Evolutionary conservation across 2,888 invertebrate species (phyloP).

Genomic region (Caenorhabditis afra): DNA sequence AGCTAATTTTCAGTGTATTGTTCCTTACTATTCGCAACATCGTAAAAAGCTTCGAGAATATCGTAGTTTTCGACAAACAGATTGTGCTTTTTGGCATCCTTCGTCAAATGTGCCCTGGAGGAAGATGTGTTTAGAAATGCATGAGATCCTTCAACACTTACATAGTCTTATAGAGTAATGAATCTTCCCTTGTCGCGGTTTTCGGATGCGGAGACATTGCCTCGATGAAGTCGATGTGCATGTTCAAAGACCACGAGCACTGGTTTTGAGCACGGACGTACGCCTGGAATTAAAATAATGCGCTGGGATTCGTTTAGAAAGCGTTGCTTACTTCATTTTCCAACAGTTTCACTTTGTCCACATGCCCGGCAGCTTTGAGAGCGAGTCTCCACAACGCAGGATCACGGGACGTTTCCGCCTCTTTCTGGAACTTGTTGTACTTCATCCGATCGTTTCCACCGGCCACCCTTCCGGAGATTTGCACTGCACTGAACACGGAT

Average conservation of each 20-base stretch:
- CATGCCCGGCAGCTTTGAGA: constrained; percentile 14
- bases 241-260: constrained; percentile 36
- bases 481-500: constrained; percentile 13
- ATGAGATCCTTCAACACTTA: background rate
- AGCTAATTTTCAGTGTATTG: too few species aligned
- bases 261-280: constrained; percentile 24
- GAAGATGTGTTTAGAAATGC: background rate
- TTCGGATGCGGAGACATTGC: background rate
- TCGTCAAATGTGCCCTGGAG: background rate
- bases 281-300: constrained; percentile 14
- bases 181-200: background rate
- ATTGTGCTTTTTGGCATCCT: background rate
- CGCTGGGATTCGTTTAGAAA: too few species aligned
- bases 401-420: constrained; percentile 10
- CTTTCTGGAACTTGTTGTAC: background rate
- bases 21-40: too few species aligned
- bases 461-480: background rate
- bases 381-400: constrained; percentile 41
- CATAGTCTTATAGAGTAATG: background rate
- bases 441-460: background rate
- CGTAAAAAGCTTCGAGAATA: too few species aligned
- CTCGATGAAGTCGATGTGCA: constrained; percentile 32
- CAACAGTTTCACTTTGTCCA: too few species aligned
- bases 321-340: too few species aligned
- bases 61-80: background rate